Base-by-base conservation (phyloP, 37 sponge, comb jelly and placozoan species). In the Oscarella lobularis region DNA sequence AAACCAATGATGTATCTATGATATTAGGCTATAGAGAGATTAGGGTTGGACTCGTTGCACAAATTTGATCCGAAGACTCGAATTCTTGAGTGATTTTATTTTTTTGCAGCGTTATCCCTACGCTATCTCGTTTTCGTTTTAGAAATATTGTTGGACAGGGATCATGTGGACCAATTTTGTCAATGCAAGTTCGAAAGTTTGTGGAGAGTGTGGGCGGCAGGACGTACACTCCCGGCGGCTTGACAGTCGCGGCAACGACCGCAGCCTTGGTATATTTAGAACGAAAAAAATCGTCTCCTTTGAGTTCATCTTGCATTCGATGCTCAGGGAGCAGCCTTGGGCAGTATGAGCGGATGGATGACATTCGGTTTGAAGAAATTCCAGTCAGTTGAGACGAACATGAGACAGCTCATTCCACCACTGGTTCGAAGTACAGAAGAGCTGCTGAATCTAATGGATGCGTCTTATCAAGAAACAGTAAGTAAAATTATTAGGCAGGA, bases 181-280 rank as follows among this genome's bases (percentile, higher is more conserved):
- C 82, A 65, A 39, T 60, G 1, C 83, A 76, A 73, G 84, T 97
- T 20, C 77, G 89, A 33, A 36, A 54, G 38, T 90, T 97, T 75
- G 67, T 97, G 3, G 87, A 87, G 72, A 41, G 77, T 40, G 39
- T 97, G 35, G 86, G 79, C 0, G 79, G 87, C 33, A 77, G 94
- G 31, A 78, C 83, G 0, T 74, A 87, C n/a, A 69, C 83, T 4
- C 98, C 98, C 14, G 98, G 98, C 20, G 98, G 98, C 2, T 91
- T 92, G 2, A 80, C 86, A 74, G 94, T 83, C 31, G 73, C 88
- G 40, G 98, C 91, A 0, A 83, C 83, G 30, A 84, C 85, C 35
- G 85, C 95, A 36, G 84, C 85, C 38, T 83, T 95, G 67, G 95
- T 48, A 48, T 20, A 48, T 20, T 27, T 27, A 48, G 14, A 48